Conservation (phyloP, 2,888 invertebrate genomes). For the Nomada lathburiana region DNA sequence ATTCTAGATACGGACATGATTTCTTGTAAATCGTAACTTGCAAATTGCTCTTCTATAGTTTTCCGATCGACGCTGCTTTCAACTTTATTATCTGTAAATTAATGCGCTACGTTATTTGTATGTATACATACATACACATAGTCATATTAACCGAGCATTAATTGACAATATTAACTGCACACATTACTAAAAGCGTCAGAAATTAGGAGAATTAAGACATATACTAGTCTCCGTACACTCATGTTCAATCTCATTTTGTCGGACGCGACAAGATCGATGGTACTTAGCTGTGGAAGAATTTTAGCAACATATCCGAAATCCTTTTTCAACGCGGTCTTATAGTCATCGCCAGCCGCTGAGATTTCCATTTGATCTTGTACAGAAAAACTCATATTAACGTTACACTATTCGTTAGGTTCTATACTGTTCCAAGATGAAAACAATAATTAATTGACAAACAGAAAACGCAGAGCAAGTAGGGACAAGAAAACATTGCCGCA, state of each 20-base stretch:
- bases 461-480: background rate
- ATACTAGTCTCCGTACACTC: too few relatives aligned
- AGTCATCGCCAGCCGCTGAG: background rate
- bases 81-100: slow-evolving; percentile 23
- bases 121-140: too few relatives aligned
- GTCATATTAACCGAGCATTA: too few relatives aligned
- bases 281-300: too few relatives aligned
- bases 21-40: background rate
- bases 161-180: too few relatives aligned
- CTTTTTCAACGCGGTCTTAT: too few relatives aligned
- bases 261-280: too few relatives aligned
- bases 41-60: background rate
- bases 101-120: background rate
- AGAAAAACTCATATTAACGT: background rate
- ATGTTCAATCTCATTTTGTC: too few relatives aligned
- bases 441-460: background rate
- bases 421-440: background rate
- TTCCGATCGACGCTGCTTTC: background rate
- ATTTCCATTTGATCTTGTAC: background rate
- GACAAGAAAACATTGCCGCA: background rate
- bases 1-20: slow-evolving; percentile 68
- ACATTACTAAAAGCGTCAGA: too few relatives aligned
- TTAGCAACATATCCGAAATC: too few relatives aligned
- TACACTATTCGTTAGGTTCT: background rate
- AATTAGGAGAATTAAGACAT: too few relatives aligned